These are phyloP conservation scores for Basileuterus tristriatus DNA, from an alignment of 2,797 vertebrate genomes.

Conservation along the genomic window DNA sequence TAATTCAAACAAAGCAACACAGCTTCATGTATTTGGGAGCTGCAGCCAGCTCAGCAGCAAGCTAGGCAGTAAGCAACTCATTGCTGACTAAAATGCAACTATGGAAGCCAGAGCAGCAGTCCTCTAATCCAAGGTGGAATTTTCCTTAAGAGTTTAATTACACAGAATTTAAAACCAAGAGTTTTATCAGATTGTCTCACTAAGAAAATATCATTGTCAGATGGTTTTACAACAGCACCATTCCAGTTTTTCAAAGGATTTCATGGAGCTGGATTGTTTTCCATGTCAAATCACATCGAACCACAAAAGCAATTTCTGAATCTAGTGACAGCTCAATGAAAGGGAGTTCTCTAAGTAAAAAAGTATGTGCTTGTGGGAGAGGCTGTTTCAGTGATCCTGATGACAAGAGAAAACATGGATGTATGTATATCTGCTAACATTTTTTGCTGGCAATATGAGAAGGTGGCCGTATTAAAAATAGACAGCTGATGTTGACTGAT, in stretches of 20 bases:
- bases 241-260: background rate
- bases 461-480: background rate
- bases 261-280: background rate
- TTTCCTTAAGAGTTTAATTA: background rate
- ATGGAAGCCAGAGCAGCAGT: background rate
- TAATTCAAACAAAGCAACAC: background rate
- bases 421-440: background rate
- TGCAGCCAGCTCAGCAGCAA: background rate
- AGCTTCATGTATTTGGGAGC: background rate
- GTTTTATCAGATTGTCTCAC: background rate
- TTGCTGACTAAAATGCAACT: background rate
- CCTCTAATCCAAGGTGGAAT: background rate
- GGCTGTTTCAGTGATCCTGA: background rate
- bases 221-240: background rate
- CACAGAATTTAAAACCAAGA: background rate
- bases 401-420: background rate
- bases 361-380: background rate
- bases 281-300: background rate
- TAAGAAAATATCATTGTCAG: background rate
- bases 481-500: background rate
- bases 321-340: background rate
- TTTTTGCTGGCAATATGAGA: conserved; percentile 1
- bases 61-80: background rate
- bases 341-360: background rate
- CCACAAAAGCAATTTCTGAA: background rate